phyloP scores from a whole-genome alignment of 2,888 invertebrate species.

The Endomychus coccineus region DNA sequence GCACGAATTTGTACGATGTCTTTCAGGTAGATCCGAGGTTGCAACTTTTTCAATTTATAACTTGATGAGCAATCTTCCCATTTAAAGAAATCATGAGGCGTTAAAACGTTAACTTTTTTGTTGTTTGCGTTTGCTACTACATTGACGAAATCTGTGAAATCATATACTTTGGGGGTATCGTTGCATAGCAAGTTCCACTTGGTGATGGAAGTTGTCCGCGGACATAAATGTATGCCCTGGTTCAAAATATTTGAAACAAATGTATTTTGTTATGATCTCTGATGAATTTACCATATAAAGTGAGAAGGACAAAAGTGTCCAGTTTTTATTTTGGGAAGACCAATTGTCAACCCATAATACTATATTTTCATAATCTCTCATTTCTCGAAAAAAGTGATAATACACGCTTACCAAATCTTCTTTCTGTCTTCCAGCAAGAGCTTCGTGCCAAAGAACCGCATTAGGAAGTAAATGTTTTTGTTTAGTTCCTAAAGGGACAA shows the following conservation, averaged over 20 bases:
- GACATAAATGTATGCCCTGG: conserved; percentile 23
- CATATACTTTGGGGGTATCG: conserved; percentile 15
- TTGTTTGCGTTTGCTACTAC: conserved; percentile 16
- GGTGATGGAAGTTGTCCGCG: conserved; percentile 20
- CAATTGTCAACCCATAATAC: conserved; percentile 22
- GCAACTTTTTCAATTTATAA: too few relatives aligned
- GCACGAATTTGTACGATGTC: too few relatives aligned
- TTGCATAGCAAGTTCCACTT: conserved; percentile 18
- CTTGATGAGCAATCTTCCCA: conserved; percentile 17
- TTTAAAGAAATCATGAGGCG: conserved; percentile 16
- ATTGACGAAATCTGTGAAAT: conserved; percentile 16
- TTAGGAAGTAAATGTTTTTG: conserved; percentile 11
- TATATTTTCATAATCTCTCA: conserved; percentile 14
- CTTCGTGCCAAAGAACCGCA: conserved; percentile 30
- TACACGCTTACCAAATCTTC: conserved; percentile 24
- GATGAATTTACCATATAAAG: conserved; percentile 19
- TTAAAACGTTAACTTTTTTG: conserved; percentile 16
- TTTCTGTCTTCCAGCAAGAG: conserved; percentile 28
- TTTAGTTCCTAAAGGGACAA: conserved; percentile 24
- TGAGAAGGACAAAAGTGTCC: conserved; percentile 18
- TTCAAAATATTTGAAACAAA: conserved; percentile 20
- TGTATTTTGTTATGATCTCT: conserved; percentile 9
- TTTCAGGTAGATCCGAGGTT: too few relatives aligned
- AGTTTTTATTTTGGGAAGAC: conserved; percentile 21
- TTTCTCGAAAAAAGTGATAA: conserved; percentile 14